Percentiles rank a stretch among this genome's conserved stretches.
These are phyloP conservation scores for Gastracanthus pulcherrimus DNA, from an alignment of 2,888 invertebrate genomes.

Conservation along the genomic window DNA sequence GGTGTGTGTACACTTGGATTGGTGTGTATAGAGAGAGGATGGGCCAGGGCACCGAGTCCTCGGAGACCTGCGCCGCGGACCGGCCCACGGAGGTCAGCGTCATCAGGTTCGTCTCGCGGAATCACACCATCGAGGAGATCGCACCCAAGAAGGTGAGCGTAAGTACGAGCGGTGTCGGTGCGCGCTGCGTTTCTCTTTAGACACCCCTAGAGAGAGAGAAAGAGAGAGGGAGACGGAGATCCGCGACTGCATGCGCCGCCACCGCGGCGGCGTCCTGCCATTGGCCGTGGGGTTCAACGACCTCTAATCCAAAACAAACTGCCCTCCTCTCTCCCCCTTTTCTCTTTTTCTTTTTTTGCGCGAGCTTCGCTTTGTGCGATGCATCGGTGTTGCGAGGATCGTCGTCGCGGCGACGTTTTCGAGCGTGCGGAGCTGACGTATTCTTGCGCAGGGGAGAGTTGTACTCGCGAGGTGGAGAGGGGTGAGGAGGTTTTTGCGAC, in stretches of 20 bases:
- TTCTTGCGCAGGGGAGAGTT: too few species aligned
- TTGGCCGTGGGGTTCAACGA: conserved; percentile 65
- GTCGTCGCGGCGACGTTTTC: too few species aligned
- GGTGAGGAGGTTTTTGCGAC: not conserved
- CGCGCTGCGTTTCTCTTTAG: not conserved
- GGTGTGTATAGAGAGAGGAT: conserved; percentile 60
- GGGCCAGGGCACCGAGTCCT: conserved; percentile 75
- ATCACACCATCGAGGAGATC: conserved; percentile 75
- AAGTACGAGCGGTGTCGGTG: too few species aligned
- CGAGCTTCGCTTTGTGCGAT: too few species aligned
- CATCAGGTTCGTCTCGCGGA: conserved; percentile 75
- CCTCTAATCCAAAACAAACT: conserved; percentile 75
- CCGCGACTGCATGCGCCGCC: not conserved
- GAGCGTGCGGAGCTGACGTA: too few species aligned
- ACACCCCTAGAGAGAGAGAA: not conserved
- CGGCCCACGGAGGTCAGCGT: conserved; percentile 76
- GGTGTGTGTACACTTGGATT: not conserved
- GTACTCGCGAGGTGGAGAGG: too few species aligned
- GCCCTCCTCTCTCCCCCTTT: conserved; percentile 42
- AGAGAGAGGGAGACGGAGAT: not conserved
- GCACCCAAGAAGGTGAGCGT: conserved; percentile 75
- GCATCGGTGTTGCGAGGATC: not conserved
- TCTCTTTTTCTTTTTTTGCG: not conserved
- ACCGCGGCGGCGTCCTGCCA: conserved; percentile 53
- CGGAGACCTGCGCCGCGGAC: conserved; percentile 74